Percentiles rank a stretch among this genome's conserved stretches.
phyloP scores from a whole-genome alignment of 2,113 vertebrate genomes.

The Gallinago jamesoni region DNA sequence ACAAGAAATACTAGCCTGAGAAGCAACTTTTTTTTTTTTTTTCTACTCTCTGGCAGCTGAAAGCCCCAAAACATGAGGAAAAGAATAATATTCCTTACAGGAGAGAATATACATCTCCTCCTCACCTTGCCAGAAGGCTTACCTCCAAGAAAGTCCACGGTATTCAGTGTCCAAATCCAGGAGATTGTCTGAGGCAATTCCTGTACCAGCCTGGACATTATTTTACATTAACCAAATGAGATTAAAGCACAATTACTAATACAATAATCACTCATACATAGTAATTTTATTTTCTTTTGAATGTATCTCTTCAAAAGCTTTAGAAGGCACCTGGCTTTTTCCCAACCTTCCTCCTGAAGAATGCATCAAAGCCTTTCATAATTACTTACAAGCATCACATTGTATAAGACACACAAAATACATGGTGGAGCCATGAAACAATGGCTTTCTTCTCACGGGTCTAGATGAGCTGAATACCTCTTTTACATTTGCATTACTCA shows the following conservation, averaged over 20 bases:
- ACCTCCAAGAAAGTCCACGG: conserved; percentile 91
- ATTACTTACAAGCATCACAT: background rate
- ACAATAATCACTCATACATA: background rate
- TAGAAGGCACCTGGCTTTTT: background rate
- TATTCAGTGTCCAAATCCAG: conserved; percentile 78
- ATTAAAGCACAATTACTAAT: conserved; percentile 26
- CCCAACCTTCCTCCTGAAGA: background rate
- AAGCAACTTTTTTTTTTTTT: background rate
- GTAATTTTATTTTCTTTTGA: background rate
- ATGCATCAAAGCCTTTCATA: background rate
- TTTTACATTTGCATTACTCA: background rate
- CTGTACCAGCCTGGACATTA: conserved; percentile 84
- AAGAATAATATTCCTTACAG: background rate
- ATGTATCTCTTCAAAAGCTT: background rate
- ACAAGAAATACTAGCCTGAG: background rate
- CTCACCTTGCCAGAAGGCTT: background rate
- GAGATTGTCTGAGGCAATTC: conserved; percentile 81
- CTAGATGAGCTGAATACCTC: background rate
- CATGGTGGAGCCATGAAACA: background rate
- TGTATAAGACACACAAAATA: background rate
- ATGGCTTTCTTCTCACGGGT: background rate
- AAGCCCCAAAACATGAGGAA: background rate
- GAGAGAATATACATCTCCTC: background rate
- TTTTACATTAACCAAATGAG: conserved; percentile 12
- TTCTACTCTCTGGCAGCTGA: background rate